These are phyloP conservation scores for Drosophila tristis DNA, from an alignment of 1,140 invertebrate species.

Conservation along the genomic window DNA sequence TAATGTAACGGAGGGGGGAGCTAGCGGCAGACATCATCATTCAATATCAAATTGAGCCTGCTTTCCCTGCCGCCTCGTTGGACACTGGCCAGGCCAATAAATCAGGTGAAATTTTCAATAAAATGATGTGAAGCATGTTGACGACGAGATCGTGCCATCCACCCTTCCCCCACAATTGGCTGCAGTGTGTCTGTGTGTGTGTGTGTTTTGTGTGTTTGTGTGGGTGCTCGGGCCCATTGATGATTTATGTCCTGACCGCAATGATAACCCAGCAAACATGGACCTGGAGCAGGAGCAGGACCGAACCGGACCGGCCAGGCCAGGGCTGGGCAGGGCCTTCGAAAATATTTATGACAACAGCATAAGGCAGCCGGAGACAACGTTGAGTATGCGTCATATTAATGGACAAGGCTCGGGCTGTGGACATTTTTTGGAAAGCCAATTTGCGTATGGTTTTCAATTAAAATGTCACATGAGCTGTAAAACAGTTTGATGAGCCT, in stretches of 20 bases:
- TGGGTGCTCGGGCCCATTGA: constrained; percentile 36
- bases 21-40: constrained; percentile 32
- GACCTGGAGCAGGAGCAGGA: not conserved
- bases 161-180: not conserved
- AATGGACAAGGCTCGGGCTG: constrained; percentile 33
- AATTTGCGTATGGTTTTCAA: constrained; percentile 57
- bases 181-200: too few species aligned
- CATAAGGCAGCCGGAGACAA: constrained; percentile 18
- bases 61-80: constrained; percentile 16
- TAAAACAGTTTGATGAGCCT: constrained; percentile 49
- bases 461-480: constrained; percentile 57
- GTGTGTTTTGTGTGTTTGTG: too few species aligned
- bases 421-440: constrained; percentile 32
- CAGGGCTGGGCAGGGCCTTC: constrained; percentile 5
- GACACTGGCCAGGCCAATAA: constrained; percentile 45
- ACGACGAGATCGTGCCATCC: constrained; percentile 36
- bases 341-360: constrained; percentile 45
- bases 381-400: constrained; percentile 50
- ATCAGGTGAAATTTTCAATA: constrained; percentile 69
- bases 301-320: not conserved
- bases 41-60: constrained; percentile 48
- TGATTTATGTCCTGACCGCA: constrained; percentile 59
- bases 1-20: not conserved
- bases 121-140: constrained; percentile 58
- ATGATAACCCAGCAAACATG: constrained; percentile 49